A percentile compares a stretch with the other conserved stretches of the same genome.
Conservation (phyloP, 2,113 vertebrate species). For the Seriola aureovittata region DNA sequence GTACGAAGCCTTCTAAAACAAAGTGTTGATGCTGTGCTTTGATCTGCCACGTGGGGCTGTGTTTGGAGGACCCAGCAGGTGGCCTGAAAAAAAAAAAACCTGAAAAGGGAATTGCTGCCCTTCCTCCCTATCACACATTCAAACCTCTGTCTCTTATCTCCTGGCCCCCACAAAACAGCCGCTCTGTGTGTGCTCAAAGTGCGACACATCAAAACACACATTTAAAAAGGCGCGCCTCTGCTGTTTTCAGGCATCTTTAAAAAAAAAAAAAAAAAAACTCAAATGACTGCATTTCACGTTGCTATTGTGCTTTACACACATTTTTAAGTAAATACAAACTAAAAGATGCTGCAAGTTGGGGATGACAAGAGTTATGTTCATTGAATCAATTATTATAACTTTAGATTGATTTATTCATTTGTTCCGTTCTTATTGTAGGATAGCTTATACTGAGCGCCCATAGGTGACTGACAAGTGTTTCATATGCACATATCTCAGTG, state of each 20-base stretch:
- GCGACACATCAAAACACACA: slow-evolving; percentile 41
- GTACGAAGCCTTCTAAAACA: slow-evolving; percentile 43
- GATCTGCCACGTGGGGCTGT: slow-evolving; percentile 57
- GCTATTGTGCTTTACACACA: background rate
- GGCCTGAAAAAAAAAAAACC: slow-evolving; percentile 60
- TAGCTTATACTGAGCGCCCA: background rate
- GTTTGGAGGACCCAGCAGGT: slow-evolving; percentile 64
- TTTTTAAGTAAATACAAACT: slow-evolving; percentile 8
- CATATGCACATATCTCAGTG: slow-evolving; percentile 26
- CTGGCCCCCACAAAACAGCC: slow-evolving; percentile 50
- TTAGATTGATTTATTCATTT: background rate
- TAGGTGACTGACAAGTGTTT: slow-evolving; percentile 27
- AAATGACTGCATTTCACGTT: slow-evolving; percentile 38
- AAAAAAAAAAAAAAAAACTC: background rate
- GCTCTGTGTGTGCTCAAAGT: slow-evolving; percentile 34
- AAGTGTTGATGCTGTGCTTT: slow-evolving; percentile 43
- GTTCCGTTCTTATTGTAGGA: background rate
- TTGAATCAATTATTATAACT: slow-evolving; percentile 10
- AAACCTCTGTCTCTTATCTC: slow-evolving; percentile 58
- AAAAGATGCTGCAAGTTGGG: background rate
- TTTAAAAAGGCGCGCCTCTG: slow-evolving; percentile 27
- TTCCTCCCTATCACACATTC: slow-evolving; percentile 44
- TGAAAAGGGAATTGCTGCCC: slow-evolving; percentile 36
- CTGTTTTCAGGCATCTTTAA: slow-evolving; percentile 44
- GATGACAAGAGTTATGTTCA: slow-evolving; percentile 1